Percentiles rank a stretch among this genome's conserved stretches.
These are phyloP conservation scores for Numenius arquata DNA, from an alignment of 2,113 vertebrate genomes.

Conservation along the genomic window DNA sequence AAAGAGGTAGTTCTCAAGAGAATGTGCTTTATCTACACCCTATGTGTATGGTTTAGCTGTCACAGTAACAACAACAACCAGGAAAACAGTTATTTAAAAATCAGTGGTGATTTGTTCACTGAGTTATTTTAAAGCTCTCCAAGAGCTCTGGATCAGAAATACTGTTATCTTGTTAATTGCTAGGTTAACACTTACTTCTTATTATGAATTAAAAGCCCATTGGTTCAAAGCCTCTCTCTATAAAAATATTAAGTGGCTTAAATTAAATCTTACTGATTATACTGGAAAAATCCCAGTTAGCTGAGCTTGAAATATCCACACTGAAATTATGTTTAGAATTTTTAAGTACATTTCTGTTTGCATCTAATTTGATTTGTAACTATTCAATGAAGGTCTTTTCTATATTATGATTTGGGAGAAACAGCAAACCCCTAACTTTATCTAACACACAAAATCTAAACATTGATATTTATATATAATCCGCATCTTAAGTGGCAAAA, in stretches of 20 bases:
- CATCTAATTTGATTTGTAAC: not conserved
- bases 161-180: constrained; percentile 21
- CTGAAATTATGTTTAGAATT: not conserved
- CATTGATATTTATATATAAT: not conserved
- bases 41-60: not conserved
- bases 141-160: constrained; percentile 17
- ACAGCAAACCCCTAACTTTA: not conserved
- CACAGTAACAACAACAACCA: not conserved
- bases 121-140: not conserved
- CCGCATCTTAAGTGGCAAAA: not conserved
- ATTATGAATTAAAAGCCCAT: not conserved
- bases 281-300: not conserved
- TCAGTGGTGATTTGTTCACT: not conserved
- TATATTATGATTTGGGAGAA: not conserved
- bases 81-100: constrained; percentile 19
- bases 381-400: not conserved
- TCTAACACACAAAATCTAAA: not conserved
- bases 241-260: constrained; percentile 37
- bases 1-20: not conserved
- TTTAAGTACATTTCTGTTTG: not conserved
- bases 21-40: not conserved
- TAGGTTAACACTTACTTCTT: constrained; percentile 32
- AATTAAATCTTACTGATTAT: constrained; percentile 36
- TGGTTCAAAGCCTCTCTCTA: not conserved
- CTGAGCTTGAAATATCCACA: constrained; percentile 4